Evolutionary conservation across 2,797 vertebrate genomes (phyloP).

Genomic region (Eremophila alpestris): DNA sequence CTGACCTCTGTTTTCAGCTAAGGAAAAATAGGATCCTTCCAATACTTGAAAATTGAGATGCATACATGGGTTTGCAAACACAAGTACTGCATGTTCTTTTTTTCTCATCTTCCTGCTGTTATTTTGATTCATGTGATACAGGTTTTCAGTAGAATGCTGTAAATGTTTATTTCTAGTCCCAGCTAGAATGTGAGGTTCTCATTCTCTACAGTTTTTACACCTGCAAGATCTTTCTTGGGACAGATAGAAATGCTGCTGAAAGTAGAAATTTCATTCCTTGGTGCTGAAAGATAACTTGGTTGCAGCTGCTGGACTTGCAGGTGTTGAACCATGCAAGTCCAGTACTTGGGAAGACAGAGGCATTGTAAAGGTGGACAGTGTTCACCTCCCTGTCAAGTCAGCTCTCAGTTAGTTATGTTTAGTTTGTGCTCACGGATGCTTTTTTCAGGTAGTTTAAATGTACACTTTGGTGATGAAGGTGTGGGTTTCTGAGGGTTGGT

Average conservation of each 20-base stretch:
- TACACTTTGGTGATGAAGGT: not conserved
- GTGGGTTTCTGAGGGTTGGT: not conserved
- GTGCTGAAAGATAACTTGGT: not conserved
- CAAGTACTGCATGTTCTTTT: not conserved
- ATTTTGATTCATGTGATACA: not conserved
- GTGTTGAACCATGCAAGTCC: not conserved
- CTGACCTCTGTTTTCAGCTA: not conserved
- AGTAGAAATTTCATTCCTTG: not conserved
- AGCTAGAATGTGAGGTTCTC: fast-evolving
- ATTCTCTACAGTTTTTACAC: not conserved
- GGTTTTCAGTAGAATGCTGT: not conserved
- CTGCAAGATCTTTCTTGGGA: not conserved
- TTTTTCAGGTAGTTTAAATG: not conserved
- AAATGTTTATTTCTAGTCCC: not conserved
- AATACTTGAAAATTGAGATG: not conserved
- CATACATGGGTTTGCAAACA: not conserved
- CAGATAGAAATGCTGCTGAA: not conserved
- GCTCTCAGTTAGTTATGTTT: not conserved
- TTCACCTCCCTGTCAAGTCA: not conserved
- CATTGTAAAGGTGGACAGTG: not conserved
- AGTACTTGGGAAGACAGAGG: not conserved
- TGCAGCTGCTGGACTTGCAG: not conserved
- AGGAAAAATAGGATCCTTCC: not conserved
- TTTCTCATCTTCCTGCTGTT: not conserved
- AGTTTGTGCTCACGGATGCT: not conserved